Base-by-base conservation (phyloP, 2,888 invertebrate genomes). In the Leptothorax acervorum region DNA sequence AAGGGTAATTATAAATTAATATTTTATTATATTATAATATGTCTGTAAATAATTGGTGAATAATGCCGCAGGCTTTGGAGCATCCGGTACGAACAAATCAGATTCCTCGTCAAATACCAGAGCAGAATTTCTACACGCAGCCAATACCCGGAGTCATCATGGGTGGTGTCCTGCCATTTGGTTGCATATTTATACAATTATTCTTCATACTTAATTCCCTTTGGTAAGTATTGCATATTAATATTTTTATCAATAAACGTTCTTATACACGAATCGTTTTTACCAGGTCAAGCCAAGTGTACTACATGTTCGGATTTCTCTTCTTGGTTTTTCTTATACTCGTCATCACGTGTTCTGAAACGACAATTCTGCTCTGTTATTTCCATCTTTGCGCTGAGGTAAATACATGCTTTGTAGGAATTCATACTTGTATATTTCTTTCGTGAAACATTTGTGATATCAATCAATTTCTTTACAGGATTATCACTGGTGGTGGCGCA, bases 261-360 rank as follows among this genome's bases (percentile, higher is more conserved):
- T 55, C 35, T 28, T 23, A 3, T 35, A 35, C 35, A 57, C 23
- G 4, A 68, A 6, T 55, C 2, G 63, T 45, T 65, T 62, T 74
- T 86, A 88, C 88, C 93, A 96, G 97, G 97, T 96, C 97, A 39
- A 97, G 96, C 95, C 99, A 99, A 96, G 99, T 99, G 96, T 99
- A 99, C 95, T 99, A 99, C 96, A 99, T 99, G 99, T 99, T 98
- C 95, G 99, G 99, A 88, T 99, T 99, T 95, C 96, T 99, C 89
- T 99, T 99, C 95, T 96, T 99, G 91, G 99, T 99, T 78, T 99
- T 99, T 95, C 96, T 99, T 92, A 99, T 99, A 94, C 96, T 99
- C 89, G 97, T 99, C 90, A 98, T 99, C 93, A 99, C 99, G 0
- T 99, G 99, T 95, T 99, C 99, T 5, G 99, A 99, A 96, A 99